These are phyloP conservation scores for Perithous albicinctus DNA, from an alignment of 2,888 invertebrate genomes.

Conservation along the genomic window DNA sequence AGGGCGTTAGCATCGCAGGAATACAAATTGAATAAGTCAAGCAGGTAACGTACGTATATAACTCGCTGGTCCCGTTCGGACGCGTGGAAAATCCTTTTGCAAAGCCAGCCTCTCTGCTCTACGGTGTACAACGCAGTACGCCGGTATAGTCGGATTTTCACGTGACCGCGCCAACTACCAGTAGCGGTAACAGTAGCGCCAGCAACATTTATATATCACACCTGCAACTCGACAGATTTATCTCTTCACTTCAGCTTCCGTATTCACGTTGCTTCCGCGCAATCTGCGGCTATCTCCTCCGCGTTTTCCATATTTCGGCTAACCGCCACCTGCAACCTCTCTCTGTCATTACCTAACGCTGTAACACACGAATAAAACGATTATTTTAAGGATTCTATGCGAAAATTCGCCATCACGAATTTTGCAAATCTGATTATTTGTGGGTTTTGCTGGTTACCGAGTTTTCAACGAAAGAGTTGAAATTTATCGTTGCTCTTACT, in stretches of 20 bases:
- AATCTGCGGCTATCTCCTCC: constrained; percentile 33
- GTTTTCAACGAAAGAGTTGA: neutral
- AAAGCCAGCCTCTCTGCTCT: neutral
- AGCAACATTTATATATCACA: constrained; percentile 53
- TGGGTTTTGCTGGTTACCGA: no score
- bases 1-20: constrained; percentile 31
- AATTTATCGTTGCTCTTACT: neutral
- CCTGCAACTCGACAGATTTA: constrained; percentile 57
- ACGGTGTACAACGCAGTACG: constrained; percentile 4
- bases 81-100: constrained; percentile 43
- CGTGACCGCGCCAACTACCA: constrained; percentile 36
- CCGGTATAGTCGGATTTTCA: constrained; percentile 36
- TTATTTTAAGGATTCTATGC: neutral
- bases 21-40: constrained; percentile 67
- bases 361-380: neutral
- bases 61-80: constrained; percentile 17
- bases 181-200: neutral
- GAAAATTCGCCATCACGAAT: neutral
- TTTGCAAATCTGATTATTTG: neutral
- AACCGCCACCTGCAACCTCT: neutral
- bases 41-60: constrained; percentile 30
- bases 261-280: constrained; percentile 49
- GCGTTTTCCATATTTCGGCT: constrained; percentile 41
- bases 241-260: constrained; percentile 53
- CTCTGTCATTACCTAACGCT: constrained; percentile 1